Conservation (phyloP, 2,113 vertebrate species). For the Pterocles gutturalis region DNA sequence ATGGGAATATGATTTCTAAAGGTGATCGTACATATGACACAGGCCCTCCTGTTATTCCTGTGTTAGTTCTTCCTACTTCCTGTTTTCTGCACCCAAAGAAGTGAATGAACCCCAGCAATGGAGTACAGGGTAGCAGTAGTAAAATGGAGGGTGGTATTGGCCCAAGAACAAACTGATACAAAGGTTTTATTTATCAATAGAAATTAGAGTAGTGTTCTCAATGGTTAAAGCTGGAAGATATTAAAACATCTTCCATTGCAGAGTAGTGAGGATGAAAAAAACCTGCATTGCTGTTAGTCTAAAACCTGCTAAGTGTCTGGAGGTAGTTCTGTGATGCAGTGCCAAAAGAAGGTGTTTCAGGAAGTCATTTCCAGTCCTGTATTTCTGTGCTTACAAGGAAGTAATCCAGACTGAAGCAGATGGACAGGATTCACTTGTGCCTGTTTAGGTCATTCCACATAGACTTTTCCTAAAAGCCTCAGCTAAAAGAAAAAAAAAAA, state of each 20-base stretch:
- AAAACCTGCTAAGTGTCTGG: background rate
- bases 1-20: background rate
- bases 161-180: background rate
- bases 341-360: background rate
- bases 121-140: background rate
- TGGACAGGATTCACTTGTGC: background rate
- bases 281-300: background rate
- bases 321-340: background rate
- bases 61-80: background rate
- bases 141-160: background rate
- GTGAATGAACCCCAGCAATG: background rate
- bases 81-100: background rate
- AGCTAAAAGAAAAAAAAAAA: background rate
- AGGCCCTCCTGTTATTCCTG: background rate
- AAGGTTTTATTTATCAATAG: background rate
- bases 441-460: background rate
- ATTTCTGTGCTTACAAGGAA: background rate
- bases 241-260: background rate
- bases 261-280: background rate
- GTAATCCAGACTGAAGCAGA: background rate
- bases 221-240: background rate
- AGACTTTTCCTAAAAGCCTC: background rate
- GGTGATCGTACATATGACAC: background rate
- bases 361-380: background rate
- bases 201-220: background rate